A percentile compares a stretch with the other conserved stretches of the same genome.
These are phyloP conservation scores for Seriola aureovittata DNA, from an alignment of 2,113 vertebrate species.

Conservation along the genomic window DNA sequence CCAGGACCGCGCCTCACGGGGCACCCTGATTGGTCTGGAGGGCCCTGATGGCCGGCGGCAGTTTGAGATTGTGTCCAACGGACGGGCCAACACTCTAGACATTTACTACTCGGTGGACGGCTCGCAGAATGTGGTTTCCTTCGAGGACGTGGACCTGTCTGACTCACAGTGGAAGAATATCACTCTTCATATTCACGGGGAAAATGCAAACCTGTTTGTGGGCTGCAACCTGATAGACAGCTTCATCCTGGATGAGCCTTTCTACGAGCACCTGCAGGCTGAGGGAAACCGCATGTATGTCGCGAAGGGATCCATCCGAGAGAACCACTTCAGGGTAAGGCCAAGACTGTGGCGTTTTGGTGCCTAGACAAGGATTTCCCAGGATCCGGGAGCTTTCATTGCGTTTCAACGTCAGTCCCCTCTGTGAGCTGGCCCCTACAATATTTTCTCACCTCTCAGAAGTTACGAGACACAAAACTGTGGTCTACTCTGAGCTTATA, in stretches of 20 bases:
- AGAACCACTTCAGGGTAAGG: constrained; percentile 95
- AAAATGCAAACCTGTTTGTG: constrained; percentile 92
- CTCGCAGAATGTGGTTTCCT: constrained; percentile 88
- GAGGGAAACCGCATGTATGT: constrained; percentile 92
- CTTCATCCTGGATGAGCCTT: constrained; percentile 93
- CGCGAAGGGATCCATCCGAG: constrained; percentile 89
- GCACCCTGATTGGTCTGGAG: constrained; percentile 92
- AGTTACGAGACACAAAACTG: constrained; percentile 36
- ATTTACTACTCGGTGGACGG: constrained; percentile 92
- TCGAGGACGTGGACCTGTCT: constrained; percentile 95
- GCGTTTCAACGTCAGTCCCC: background rate
- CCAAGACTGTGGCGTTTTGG: background rate
- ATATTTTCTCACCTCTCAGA: constrained; percentile 24
- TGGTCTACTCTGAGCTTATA: constrained; percentile 37
- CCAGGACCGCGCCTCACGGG: constrained; percentile 91
- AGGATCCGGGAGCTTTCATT: background rate
- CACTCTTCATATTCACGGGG: constrained; percentile 91
- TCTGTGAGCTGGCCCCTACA: background rate
- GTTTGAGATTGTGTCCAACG: constrained; percentile 96
- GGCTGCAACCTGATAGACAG: constrained; percentile 95
- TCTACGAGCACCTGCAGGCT: constrained; percentile 90
- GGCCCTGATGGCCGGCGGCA: constrained; percentile 87
- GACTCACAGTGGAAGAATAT: constrained; percentile 97
- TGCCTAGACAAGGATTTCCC: constrained; percentile 6
- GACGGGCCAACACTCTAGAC: constrained; percentile 93